Base-by-base conservation (phyloP, 1,140 invertebrate species). In the Liolophura sinensis region DNA sequence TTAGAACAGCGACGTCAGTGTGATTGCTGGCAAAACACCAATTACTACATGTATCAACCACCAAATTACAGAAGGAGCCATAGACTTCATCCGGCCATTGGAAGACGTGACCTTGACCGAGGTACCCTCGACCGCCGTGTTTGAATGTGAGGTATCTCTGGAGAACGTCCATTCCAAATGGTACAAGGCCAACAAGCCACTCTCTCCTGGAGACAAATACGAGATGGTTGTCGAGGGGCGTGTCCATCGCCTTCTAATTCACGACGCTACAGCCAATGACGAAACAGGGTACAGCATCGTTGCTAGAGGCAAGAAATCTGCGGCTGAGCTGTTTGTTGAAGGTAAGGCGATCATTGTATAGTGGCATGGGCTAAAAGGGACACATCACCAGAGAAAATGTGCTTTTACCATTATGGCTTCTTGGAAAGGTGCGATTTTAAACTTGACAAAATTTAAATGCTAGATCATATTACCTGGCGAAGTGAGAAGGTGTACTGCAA, bases 101-200 rank as follows among this genome's bases (percentile, higher is more conserved):
- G 51, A 73, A 47, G 76, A 80, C 55, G 66, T 68, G 16, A 62
- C 71, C 25, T 65, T 78, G 6, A 72, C 63, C 40, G 69, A 75
- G 47, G 63, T 74, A 24, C 69, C 55, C 20, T 31, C 68, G 25
- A 70, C 60, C 46, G 75, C 74, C 47, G 64, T 63, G 18, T 71
- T 84, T 54, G 80, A 82, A 68, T 82, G 80, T 68, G 75, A 77
- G 60, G 65, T 84, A 11, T 80, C 97, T 95, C 22, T 93, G 90
- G 65, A 96, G 94, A 7, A 92, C 86, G 18, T 72, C 18, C 65
- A 69, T 18, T 90, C 97, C 68, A 90, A 92, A 73, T 99, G 97
- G 97, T 89, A 88, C 16, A 94, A 93, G 79, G 91, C 93, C 75
- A 88, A 88, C 12, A 85, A 89, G 51, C 88, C 88, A 68, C 58